These are phyloP conservation scores for Dendroctonus ponderosae DNA, from an alignment of 1,140 invertebrate species.

Conservation along the genomic window DNA sequence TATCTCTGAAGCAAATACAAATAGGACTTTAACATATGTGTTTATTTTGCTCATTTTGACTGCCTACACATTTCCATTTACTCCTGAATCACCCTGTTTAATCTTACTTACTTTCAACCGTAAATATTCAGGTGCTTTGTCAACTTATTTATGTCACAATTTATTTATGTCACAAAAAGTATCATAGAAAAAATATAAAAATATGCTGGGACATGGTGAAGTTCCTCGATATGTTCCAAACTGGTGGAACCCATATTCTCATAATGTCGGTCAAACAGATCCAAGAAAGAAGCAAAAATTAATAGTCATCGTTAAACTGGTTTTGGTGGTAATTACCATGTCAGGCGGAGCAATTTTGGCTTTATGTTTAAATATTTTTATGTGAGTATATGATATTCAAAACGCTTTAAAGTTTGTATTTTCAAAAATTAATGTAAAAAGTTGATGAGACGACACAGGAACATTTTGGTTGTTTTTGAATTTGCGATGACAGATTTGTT, in stretches of 20 bases:
- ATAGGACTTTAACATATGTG: too few species aligned
- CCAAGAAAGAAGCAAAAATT: neutral
- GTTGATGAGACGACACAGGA: neutral
- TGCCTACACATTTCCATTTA: too few species aligned
- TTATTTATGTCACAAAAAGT: neutral
- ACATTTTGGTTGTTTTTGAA: neutral
- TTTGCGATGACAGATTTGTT: neutral
- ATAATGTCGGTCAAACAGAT: neutral
- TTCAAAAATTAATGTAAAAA: neutral
- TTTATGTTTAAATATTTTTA: slow-evolving; percentile 3
- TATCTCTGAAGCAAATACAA: too few species aligned
- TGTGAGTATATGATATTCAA: neutral
- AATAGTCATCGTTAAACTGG: neutral
- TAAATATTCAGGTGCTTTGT: neutral
- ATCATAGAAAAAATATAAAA: neutral
- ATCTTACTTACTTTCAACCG: neutral
- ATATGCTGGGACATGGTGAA: slow-evolving; percentile 1
- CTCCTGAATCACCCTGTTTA: too few species aligned
- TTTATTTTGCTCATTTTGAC: too few species aligned
- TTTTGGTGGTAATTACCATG: slow-evolving; percentile 4
- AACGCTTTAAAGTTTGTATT: neutral
- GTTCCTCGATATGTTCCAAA: neutral
- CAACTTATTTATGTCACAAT: neutral
- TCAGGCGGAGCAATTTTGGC: slow-evolving; percentile 3
- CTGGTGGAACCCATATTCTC: neutral